Conservation (phyloP, 2,797 vertebrate species). For the Helarctos malayanus region DNA sequence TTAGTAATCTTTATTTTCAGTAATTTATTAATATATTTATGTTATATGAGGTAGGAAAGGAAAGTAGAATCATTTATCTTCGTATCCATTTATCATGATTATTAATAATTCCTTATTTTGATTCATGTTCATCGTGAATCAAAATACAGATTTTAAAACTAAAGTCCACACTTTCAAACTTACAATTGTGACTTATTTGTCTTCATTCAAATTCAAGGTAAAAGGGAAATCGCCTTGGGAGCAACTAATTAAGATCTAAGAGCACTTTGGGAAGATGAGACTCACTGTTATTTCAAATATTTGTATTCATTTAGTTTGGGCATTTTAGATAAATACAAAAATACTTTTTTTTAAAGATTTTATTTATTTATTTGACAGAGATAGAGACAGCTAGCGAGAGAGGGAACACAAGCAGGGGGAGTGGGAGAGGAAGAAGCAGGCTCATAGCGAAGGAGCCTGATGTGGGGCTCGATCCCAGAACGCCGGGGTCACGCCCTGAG, state of each 20-base stretch:
- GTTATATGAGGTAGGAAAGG: neutral
- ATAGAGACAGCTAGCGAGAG: too few relatives aligned
- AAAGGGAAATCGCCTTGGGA: neutral
- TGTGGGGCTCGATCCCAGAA: too few relatives aligned
- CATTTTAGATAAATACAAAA: neutral
- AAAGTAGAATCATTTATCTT: neutral
- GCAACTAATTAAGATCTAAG: conserved; percentile 32
- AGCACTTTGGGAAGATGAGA: neutral
- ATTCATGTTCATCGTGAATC: neutral
- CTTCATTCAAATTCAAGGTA: neutral
- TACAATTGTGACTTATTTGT: neutral
- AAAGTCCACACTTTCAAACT: neutral
- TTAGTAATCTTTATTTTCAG: neutral
- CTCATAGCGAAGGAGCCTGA: too few relatives aligned
- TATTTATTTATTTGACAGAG: too few relatives aligned
- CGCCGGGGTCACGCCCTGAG: too few relatives aligned
- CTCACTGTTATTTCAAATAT: neutral
- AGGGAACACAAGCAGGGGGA: too few relatives aligned
- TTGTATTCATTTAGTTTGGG: conserved; percentile 6
- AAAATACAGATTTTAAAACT: neutral
- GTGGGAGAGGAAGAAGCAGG: too few relatives aligned
- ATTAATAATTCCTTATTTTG: neutral
- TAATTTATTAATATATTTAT: neutral
- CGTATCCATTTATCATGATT: neutral
- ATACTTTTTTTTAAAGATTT: neutral